Conservation (phyloP, 2,113 vertebrate species). For the Erpornis zantholeuca region DNA sequence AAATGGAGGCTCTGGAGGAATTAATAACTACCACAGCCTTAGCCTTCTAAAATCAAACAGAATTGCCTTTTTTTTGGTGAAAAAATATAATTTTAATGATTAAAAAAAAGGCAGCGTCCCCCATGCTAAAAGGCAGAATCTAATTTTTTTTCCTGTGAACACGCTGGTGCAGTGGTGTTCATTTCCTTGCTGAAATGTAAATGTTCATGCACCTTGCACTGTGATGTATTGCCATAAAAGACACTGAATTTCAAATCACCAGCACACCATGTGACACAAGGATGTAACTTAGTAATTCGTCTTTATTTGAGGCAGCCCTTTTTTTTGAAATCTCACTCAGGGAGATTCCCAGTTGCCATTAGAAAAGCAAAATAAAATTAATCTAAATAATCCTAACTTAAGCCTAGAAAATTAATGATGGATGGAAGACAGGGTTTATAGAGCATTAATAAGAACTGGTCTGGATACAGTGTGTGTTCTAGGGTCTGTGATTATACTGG, state of each 20-base stretch:
- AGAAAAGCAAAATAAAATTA: slow-evolving; percentile 52
- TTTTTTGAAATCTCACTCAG: slow-evolving; percentile 13
- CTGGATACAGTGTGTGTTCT: background rate
- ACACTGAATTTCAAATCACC: slow-evolving; percentile 22
- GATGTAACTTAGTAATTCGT: background rate
- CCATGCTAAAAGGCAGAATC: background rate
- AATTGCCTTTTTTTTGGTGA: background rate
- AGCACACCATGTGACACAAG: background rate
- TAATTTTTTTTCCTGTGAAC: background rate
- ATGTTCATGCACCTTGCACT: background rate
- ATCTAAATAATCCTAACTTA: slow-evolving; percentile 33
- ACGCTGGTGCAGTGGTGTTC: background rate
- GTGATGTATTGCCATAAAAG: slow-evolving; percentile 4
- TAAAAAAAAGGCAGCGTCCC: background rate
- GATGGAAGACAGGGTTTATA: background rate
- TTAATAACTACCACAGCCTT: background rate
- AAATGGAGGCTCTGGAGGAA: slow-evolving; percentile 43
- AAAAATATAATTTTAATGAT: background rate
- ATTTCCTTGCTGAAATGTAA: background rate
- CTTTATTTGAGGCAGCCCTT: slow-evolving; percentile 26
- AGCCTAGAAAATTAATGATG: slow-evolving; percentile 40
- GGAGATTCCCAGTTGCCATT: slow-evolving; percentile 19
- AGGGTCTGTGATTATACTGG: slow-evolving; percentile 10
- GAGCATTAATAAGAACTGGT: slow-evolving; percentile 11
- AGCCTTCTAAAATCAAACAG: background rate